phyloP scores from a whole-genome alignment of 2,797 vertebrate genomes.

The Simalia tracyae region DNA sequence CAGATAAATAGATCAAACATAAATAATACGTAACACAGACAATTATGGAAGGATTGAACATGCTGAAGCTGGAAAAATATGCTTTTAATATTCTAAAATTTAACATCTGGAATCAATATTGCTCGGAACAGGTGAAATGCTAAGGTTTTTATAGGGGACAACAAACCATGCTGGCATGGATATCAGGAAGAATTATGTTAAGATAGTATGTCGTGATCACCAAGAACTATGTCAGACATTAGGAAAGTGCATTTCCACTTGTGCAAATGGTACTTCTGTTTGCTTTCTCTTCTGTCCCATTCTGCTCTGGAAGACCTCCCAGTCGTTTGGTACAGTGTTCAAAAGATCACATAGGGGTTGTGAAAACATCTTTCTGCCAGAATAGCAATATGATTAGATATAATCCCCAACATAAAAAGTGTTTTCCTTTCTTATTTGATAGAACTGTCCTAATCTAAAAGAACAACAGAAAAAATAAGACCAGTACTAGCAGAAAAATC shows the following conservation, averaged over 20 bases:
- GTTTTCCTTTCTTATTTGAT: background rate
- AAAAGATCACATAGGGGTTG: background rate
- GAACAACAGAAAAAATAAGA: background rate
- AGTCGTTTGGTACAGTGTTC: background rate
- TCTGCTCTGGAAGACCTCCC: background rate
- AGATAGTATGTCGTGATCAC: background rate
- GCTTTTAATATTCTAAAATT: background rate
- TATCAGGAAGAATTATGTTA: background rate
- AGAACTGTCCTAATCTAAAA: background rate
- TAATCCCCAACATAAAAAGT: background rate
- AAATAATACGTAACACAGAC: background rate
- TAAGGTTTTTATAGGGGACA: background rate
- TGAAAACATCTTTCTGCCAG: background rate
- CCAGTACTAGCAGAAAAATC: background rate
- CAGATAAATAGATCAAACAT: background rate
- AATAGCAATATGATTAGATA: background rate
- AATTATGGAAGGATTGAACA: background rate
- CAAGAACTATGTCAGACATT: background rate
- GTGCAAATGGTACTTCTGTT: background rate
- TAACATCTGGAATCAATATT: background rate
- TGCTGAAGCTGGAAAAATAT: background rate
- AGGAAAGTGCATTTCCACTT: background rate
- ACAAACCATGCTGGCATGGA: background rate
- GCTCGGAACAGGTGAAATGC: background rate
- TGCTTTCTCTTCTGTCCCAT: background rate